phyloP scores from a whole-genome alignment of 2,113 vertebrate genomes.

The Podiceps cristatus region DNA sequence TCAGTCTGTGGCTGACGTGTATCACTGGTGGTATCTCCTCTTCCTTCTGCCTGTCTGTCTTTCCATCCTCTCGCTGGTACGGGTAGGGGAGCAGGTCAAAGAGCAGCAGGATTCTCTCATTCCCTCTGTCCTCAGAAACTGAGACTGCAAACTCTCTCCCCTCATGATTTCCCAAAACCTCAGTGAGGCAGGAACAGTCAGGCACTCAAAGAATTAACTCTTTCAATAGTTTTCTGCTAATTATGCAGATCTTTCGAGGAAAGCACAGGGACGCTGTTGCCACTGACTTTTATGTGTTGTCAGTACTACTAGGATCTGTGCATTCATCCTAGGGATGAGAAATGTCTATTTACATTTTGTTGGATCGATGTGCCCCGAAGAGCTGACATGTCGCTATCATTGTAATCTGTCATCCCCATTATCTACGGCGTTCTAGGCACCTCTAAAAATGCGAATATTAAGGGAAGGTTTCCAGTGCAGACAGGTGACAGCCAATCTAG shows the following conservation, averaged over 20 bases:
- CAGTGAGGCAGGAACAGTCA: background rate
- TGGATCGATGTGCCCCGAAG: background rate
- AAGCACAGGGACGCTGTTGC: accelerated
- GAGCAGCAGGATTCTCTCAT: background rate
- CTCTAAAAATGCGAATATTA: background rate
- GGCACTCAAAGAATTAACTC: background rate
- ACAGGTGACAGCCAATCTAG: constrained; percentile 27
- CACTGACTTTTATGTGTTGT: background rate
- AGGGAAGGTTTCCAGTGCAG: background rate
- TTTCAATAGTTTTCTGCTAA: background rate
- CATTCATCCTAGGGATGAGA: constrained; percentile 12
- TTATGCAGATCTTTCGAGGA: background rate
- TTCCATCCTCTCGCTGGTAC: accelerated
- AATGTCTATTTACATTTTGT: constrained; percentile 44
- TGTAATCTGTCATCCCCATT: constrained; percentile 41
- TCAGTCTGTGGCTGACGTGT: background rate
- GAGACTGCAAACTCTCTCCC: background rate
- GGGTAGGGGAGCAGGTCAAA: accelerated
- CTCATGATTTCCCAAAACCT: background rate
- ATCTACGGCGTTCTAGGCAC: accelerated
- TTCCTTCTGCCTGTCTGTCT: background rate
- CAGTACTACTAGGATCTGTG: background rate
- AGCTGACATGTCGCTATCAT: background rate
- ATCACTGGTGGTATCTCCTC: background rate
- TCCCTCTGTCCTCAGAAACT: background rate